Percentiles rank a stretch among this genome's conserved stretches.
These are phyloP conservation scores for Oscheius myriophilus DNA, from an alignment of 2,888 invertebrate genomes.

Conservation along the genomic window DNA sequence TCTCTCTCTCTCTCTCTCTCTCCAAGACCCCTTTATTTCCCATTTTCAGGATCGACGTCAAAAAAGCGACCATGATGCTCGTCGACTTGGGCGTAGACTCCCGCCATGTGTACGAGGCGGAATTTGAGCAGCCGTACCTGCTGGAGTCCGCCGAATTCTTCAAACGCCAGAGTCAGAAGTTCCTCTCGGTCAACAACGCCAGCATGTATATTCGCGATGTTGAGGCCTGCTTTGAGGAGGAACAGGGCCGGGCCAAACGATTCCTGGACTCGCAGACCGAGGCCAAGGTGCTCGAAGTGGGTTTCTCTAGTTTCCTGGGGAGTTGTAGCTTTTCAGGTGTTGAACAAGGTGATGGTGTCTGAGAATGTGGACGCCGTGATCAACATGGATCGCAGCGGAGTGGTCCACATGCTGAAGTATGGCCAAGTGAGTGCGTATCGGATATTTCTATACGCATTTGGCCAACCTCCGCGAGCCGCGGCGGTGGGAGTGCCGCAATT, in stretches of 20 bases:
- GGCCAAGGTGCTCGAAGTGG: constrained; percentile 87
- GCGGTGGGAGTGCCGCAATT: no score
- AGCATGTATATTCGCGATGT: constrained; percentile 97
- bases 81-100: constrained; percentile 94
- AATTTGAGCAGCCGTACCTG: constrained; percentile 96
- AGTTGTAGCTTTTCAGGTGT: constrained; percentile 74
- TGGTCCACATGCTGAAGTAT: constrained; percentile 96
- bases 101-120: constrained; percentile 93
- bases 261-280: constrained; percentile 98
- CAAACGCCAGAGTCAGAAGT: constrained; percentile 88
- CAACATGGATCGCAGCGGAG: constrained; percentile 98
- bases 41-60: constrained; percentile 88
- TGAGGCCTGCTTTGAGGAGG: constrained; percentile 95
- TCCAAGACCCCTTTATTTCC: neutral
- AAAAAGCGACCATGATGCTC: constrained; percentile 98
- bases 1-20: neutral
- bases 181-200: constrained; percentile 96
- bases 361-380: constrained; percentile 98
- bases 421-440: constrained; percentile 76
- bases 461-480: no score
- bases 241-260: constrained; percentile 94
- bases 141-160: constrained; percentile 97
- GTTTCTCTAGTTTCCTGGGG: neutral
- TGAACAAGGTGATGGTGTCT: constrained; percentile 96
- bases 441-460: no score